Conservation (phyloP, 2,113 vertebrate species). For the Nothobranchius furzeri region DNA sequence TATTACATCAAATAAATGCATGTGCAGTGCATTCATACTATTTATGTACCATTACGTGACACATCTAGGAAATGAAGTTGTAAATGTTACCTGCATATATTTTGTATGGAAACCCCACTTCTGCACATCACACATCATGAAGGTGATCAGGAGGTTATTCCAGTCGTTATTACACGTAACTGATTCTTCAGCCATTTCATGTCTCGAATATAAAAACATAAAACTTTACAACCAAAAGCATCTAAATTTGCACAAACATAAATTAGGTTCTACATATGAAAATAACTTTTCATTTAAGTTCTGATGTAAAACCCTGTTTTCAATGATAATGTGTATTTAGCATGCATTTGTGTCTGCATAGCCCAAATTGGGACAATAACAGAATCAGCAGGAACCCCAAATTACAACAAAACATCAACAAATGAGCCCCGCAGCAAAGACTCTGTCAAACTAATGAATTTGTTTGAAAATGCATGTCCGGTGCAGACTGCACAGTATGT, state of each 20-base stretch:
- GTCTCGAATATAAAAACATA: background rate
- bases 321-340: constrained; percentile 47
- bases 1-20: too few relatives aligned
- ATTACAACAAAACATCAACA: constrained; percentile 43
- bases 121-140: too few relatives aligned
- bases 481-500: constrained; percentile 15
- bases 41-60: too few relatives aligned
- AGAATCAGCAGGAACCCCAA: constrained; percentile 29
- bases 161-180: too few relatives aligned
- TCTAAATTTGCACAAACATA: background rate
- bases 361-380: constrained; percentile 38
- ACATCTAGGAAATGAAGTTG: too few relatives aligned
- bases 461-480: constrained; percentile 30
- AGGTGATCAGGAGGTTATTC: too few relatives aligned
- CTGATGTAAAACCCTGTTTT: constrained; percentile 19
- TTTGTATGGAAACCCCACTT: too few relatives aligned
- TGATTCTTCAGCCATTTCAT: too few relatives aligned
- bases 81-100: too few relatives aligned
- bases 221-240: background rate
- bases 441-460: constrained; percentile 42
- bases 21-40: too few relatives aligned
- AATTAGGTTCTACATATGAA: background rate
- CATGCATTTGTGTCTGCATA: constrained; percentile 38
- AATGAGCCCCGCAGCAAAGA: constrained; percentile 43
- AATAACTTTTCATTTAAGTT: constrained; percentile 8